Percentiles rank a stretch among this genome's conserved stretches.
Conservation (phyloP, 1,140 invertebrate species). For the Melipona quadrifasciata region DNA sequence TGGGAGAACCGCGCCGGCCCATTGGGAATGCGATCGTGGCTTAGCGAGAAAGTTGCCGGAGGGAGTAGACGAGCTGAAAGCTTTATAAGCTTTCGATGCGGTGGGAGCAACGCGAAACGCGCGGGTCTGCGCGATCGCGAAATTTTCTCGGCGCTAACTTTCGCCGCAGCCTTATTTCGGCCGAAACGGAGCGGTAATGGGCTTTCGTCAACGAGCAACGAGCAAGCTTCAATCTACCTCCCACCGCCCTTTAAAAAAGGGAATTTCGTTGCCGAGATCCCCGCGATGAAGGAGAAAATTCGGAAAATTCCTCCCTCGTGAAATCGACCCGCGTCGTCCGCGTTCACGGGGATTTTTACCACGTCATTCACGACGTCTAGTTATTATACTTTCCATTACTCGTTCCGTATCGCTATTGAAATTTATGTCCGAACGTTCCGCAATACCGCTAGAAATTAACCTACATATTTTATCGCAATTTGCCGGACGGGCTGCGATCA, state of each 20-base stretch:
- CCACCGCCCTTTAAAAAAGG: too few relatives aligned
- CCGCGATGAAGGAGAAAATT: too few relatives aligned
- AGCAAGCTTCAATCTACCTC: not conserved
- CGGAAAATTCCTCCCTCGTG: not conserved
- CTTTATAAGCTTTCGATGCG: slow-evolving; percentile 31
- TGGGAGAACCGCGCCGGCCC: slow-evolving; percentile 10
- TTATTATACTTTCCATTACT: not conserved
- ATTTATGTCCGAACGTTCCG: not conserved
- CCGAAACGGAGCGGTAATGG: slow-evolving; percentile 3
- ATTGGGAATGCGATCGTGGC: slow-evolving; percentile 17
- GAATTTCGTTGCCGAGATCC: not conserved
- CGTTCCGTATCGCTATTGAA: not conserved
- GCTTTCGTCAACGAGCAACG: slow-evolving; percentile 1
- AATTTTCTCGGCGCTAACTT: not conserved
- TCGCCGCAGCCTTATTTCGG: slow-evolving; percentile 4
- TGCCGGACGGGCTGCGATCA: not conserved
- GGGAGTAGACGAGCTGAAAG: slow-evolving; percentile 2
- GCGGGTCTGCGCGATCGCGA: not conserved
- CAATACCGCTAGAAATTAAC: not conserved
- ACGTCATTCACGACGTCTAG: too few relatives aligned
- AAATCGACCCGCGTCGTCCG: too few relatives aligned
- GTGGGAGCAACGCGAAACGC: not conserved
- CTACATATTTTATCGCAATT: not conserved
- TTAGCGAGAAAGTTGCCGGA: not conserved
- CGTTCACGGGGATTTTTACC: too few relatives aligned